Evolutionary conservation across 2,113 vertebrate species (phyloP), one percentile per base, ranked within the genome.

Genomic region (Craseonycteris thonglongyai): DNA sequence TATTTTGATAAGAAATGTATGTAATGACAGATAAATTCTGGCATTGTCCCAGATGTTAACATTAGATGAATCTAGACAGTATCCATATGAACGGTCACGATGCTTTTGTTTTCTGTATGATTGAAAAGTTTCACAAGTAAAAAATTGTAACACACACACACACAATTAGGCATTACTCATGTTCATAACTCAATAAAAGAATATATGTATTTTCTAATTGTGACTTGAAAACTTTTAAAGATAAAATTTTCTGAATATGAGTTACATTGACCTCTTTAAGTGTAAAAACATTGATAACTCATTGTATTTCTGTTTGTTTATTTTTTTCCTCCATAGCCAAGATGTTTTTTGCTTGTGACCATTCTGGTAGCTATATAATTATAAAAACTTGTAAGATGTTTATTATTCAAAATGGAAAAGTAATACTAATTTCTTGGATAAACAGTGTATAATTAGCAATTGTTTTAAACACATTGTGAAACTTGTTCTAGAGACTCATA

Each of bases 381-480:
- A 95, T 81, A 42, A 92, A 89, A 95, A 83, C 47, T 61, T 96
- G 13, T 66, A 90, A 82, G 40, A 82, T 84, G 56, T 66, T 94
- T 89, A 68, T 88, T 92, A 61, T 28, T 45, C 68, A 85, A 95
- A 97, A 95, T 92, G 74, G 28, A 95, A 87, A 92, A 93, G 21
- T 93, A 66, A 78, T 61, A 71, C 58, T 47, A 79, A 26, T 93
- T 94, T 90, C 56, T 92, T 90, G n/a, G 92, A 88, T 86, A 88
- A 93, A 95, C 72, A 90, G n/a, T n/a, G n/a, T 86, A 21, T 94
- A 95, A 93, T 94, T 96, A 97, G 33, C 76, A 96, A 93, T 96
- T 95, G 81, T 92, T 96, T 93, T 68, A 96, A 94, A 92, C 68
- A 82, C 87, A 92, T 78, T 94, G 47, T 79, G 68, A 93, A 90